Conservation (phyloP, 2,113 vertebrate species). For the Arenaria interpres region DNA sequence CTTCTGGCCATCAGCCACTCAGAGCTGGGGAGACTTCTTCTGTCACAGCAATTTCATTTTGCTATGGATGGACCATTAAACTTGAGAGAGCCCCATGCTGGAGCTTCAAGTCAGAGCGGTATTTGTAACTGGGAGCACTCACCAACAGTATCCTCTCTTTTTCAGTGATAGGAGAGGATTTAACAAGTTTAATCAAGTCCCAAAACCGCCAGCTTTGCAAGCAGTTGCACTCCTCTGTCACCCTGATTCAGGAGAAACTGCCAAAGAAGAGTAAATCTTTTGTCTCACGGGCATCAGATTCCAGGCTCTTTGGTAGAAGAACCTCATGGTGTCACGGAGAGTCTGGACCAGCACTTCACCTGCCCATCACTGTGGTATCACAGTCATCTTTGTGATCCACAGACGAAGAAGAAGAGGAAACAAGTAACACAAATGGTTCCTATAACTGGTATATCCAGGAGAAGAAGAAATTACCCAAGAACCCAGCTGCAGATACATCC, state of each 20-base stretch:
- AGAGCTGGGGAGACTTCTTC: neutral
- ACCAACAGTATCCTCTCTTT: neutral
- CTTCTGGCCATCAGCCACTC: neutral
- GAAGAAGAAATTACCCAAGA: neutral
- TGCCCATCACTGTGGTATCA: neutral
- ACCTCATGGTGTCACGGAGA: fast-evolving
- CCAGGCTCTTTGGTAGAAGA: neutral
- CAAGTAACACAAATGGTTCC: neutral
- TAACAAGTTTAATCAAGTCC: neutral
- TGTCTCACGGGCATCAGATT: neutral
- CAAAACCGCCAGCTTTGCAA: neutral
- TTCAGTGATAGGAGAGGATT: neutral
- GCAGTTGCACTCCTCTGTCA: neutral
- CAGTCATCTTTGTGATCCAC: neutral
- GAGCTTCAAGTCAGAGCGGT: neutral
- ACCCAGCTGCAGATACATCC: neutral
- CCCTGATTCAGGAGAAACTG: neutral
- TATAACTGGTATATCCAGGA: neutral
- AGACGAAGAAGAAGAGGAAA: neutral
- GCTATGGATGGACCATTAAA: neutral
- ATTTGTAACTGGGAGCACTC: neutral
- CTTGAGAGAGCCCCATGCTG: fast-evolving
- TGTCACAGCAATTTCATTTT: neutral
- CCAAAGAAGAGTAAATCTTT: neutral
- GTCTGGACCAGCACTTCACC: neutral